Conservation (phyloP, 2,888 invertebrate genomes). For the Rhimphoctona megacephalus region DNA sequence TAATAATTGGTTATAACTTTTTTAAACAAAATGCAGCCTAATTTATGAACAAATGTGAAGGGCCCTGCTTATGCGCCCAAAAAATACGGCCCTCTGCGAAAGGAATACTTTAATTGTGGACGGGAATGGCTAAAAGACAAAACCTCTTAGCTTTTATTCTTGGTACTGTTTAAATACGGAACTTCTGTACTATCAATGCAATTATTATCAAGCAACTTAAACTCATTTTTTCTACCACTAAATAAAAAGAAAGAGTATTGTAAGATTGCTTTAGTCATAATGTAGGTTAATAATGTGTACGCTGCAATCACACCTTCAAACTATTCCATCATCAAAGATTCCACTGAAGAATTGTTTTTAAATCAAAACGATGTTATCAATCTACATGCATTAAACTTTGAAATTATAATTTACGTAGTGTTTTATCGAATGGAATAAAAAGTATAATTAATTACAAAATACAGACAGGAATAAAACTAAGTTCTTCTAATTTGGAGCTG, state of each 20-base stretch:
- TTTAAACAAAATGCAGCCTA: too few species aligned
- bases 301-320: background rate
- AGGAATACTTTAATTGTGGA: too few species aligned
- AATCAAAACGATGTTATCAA: background rate
- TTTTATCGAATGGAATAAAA: too few species aligned
- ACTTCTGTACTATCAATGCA: background rate
- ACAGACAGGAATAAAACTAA: too few species aligned
- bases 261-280: background rate
- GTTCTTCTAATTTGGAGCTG: too few species aligned
- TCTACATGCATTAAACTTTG: background rate
- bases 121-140: background rate
- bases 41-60: too few species aligned
- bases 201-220: background rate
- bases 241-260: background rate
- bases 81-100: too few species aligned
- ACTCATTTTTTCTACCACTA: background rate
- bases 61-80: too few species aligned
- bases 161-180: background rate
- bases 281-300: slow-evolving; percentile 8
- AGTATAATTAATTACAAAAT: too few species aligned
- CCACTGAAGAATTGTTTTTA: background rate
- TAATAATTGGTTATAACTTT: too few species aligned
- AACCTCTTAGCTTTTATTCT: background rate
- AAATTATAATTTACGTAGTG: too few species aligned
- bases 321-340: background rate